Evolutionary conservation across 2,113 vertebrate genomes (phyloP), one percentile per base, ranked within the genome.

Genomic region (Solenodon paradoxus): DNA sequence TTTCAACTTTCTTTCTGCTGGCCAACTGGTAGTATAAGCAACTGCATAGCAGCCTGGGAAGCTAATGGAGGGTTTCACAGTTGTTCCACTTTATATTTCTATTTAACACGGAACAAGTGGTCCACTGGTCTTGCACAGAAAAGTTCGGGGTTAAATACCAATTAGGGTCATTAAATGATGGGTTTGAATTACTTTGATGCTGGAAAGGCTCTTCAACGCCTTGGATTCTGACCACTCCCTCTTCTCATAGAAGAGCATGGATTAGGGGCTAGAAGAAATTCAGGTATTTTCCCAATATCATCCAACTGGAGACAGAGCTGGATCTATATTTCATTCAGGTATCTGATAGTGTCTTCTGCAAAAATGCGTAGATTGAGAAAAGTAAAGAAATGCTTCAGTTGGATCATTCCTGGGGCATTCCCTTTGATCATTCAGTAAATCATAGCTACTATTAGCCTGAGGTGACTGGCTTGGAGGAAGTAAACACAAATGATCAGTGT

Each of bases 31-130:
- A 28, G 92, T 47, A 68, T 30, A 35, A 30, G 35, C 15, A 40
- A 40, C n/a, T 1, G 2, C 45, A 64, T 16, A 15, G 78, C 24
- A 89, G 88, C 59, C 90, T 57, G 17, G 71, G 11, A 77, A 75
- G 64, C 64, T 61, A 24, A 17, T n/a, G 42, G 45, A 69, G 61
- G 28, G 63, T 45, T 77, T 89, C 12, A 77, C 71, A 35, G 66
- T 86, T 61, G 30, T 40, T 53, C 40, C 35, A 94, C 53, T 90
- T 94, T 40, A 45, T 59, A 64, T 49, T 90, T 84, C 77, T 92
- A 92, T 81, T 94, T 74, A 88, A 79, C 88, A 59, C 57, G 51
- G 72, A 75, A 77, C 51, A 85, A 75, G n/a, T 71, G 66, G 9
- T 32, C 69, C 49, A 40, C 68, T 26, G 22, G 74, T 13, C 59